Evolutionary conservation across 2,888 invertebrate species (phyloP).

Genomic region (Drosophila rubida): DNA sequence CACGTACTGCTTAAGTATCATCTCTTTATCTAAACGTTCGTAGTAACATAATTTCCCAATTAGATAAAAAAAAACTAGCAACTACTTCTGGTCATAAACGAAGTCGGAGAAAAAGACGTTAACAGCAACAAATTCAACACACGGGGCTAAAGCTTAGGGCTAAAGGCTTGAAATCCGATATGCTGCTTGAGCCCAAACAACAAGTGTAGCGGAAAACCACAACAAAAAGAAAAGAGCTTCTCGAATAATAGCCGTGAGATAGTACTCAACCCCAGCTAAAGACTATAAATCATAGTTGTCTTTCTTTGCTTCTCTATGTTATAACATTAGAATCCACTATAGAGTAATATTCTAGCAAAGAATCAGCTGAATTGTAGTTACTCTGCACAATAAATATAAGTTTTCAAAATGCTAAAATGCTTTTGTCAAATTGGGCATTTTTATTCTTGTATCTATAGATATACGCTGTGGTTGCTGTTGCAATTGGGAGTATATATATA

Average conservation of each 20-base stretch:
- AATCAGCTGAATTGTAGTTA: no score
- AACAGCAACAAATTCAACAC: conserved; percentile 13
- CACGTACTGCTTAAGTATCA: conserved; percentile 41
- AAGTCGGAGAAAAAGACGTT: conserved; percentile 1
- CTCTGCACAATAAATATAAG: no score
- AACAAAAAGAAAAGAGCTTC: conserved; percentile 15
- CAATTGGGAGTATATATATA: no score
- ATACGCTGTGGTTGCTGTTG: no score
- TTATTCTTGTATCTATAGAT: no score
- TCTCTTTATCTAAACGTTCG: conserved; percentile 29
- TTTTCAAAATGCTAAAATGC: no score
- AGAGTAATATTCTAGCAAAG: neutral
- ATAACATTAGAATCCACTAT: neutral
- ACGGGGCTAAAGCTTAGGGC: neutral
- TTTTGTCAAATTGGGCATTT: no score
- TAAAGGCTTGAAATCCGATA: conserved; percentile 39
- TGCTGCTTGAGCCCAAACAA: conserved; percentile 22
- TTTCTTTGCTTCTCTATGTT: neutral
- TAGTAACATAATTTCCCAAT: conserved; percentile 62
- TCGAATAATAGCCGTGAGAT: conserved; percentile 57
- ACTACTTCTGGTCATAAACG: conserved; percentile 22
- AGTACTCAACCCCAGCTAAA: conserved; percentile 28
- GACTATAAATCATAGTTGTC: conserved; percentile 37
- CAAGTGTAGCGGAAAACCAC: conserved; percentile 55
- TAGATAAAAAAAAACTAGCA: conserved; percentile 56